A percentile compares a stretch with the other conserved stretches of the same genome.
Conservation (phyloP, 1,140 invertebrate species). For the Halesus radiatus region DNA sequence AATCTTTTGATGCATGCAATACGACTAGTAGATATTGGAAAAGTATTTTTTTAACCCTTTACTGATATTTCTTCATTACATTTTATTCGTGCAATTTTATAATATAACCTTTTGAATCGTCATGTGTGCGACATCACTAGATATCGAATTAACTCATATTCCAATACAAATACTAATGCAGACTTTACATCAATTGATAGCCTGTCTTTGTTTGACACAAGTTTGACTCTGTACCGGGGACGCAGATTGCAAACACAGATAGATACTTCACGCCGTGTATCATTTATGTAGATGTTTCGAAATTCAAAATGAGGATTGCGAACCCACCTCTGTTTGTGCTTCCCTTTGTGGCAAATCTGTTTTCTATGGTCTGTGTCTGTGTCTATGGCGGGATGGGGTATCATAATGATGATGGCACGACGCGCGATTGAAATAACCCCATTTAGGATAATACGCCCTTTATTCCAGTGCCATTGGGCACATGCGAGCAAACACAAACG, state of each 20-base stretch:
- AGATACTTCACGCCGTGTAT: not conserved
- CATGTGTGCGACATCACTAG: too few relatives aligned
- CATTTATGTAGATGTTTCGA: conserved; percentile 14
- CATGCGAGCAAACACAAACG: conserved; percentile 20
- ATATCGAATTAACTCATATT: not conserved
- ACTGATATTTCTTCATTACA: too few relatives aligned
- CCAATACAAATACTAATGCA: not conserved
- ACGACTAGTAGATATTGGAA: too few relatives aligned
- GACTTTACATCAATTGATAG: not conserved
- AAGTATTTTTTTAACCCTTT: too few relatives aligned
- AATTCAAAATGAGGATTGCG: conserved; percentile 27
- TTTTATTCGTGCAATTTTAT: too few relatives aligned
- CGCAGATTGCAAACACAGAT: not conserved
- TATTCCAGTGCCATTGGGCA: conserved; percentile 39
- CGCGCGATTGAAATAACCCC: conserved; percentile 49
- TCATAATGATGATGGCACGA: conserved; percentile 45
- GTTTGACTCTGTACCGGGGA: not conserved
- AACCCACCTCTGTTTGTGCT: conserved; percentile 22
- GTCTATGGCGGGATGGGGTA: not conserved
- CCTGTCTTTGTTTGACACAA: not conserved
- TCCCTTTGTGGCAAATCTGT: conserved; percentile 44
- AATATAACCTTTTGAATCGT: too few relatives aligned
- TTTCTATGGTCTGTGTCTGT: conserved; percentile 36
- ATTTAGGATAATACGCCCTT: conserved; percentile 49
- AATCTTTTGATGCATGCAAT: too few relatives aligned